Evolutionary conservation across 2,113 vertebrate species (phyloP).

Genomic region (Fulica atra): DNA sequence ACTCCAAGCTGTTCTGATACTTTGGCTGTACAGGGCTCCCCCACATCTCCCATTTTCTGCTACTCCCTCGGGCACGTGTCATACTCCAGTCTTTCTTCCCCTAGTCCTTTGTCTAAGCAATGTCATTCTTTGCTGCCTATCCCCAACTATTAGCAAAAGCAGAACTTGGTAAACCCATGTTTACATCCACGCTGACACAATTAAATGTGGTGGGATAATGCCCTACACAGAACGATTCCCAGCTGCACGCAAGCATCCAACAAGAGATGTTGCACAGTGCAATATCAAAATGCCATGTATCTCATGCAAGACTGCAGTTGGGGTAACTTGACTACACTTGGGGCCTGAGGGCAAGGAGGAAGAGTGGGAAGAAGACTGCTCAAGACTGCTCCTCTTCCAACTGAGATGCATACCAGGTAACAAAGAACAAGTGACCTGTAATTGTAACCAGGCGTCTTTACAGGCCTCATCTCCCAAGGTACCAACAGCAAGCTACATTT

Average conservation of each 20-base stretch:
- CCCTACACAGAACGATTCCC: neutral
- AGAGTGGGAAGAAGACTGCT: neutral
- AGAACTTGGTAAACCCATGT: neutral
- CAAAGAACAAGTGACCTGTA: neutral
- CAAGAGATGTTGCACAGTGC: neutral
- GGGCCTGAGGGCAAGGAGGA: neutral
- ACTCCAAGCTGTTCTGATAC: neutral
- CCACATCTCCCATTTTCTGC: neutral
- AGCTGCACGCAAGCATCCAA: neutral
- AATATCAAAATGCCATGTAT: neutral
- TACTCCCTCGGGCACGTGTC: rapidly evolving
- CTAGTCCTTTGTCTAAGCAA: neutral
- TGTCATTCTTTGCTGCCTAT: neutral
- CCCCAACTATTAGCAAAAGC: neutral
- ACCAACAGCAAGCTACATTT: neutral
- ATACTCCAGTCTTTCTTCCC: neutral
- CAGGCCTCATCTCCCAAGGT: neutral
- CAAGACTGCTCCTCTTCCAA: neutral
- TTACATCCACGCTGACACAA: rapidly evolving
- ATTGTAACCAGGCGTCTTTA: neutral
- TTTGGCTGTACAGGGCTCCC: neutral
- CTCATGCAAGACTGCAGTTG: neutral
- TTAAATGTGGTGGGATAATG: neutral
- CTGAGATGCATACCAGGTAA: rapidly evolving
- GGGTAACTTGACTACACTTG: neutral